Evolutionary conservation across 2,113 vertebrate species (phyloP).

Genomic region (Steatornis caripensis): DNA sequence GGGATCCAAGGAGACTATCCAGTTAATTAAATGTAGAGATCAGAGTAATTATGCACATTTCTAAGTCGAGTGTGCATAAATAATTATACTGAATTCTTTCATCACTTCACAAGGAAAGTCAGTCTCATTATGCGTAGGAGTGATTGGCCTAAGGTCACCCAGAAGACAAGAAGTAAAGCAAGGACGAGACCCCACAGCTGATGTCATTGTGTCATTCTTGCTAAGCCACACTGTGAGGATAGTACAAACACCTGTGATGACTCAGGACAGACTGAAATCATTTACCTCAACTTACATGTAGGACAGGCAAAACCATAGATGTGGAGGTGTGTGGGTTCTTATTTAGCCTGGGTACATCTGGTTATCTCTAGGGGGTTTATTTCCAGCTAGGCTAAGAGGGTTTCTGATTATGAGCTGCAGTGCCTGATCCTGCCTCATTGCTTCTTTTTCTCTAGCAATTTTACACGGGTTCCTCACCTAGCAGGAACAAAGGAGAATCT

Average conservation of each 20-base stretch:
- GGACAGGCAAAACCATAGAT: not conserved
- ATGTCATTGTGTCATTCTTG: not conserved
- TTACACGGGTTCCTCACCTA: slow-evolving; percentile 88
- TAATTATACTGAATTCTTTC: not conserved
- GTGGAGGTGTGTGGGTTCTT: not conserved
- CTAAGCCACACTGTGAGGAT: not conserved
- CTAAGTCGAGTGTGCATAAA: not conserved
- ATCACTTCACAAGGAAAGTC: not conserved
- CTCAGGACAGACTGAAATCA: not conserved
- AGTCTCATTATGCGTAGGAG: not conserved
- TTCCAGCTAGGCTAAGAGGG: not conserved
- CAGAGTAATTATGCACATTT: not conserved
- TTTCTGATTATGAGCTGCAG: not conserved
- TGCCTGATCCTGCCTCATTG: not conserved
- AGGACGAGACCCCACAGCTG: not conserved
- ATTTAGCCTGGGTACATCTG: not conserved
- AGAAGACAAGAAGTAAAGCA: not conserved
- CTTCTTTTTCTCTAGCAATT: slow-evolving; percentile 80
- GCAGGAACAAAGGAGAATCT: slow-evolving; percentile 89
- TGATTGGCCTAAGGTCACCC: not conserved
- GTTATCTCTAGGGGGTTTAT: not conserved
- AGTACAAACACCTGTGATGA: not conserved
- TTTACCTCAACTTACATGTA: not conserved
- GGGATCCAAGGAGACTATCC: not conserved
- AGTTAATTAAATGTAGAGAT: not conserved